These are phyloP conservation scores for Ectropis grisescens DNA, from an alignment of 1,140 invertebrate species.

Conservation along the genomic window DNA sequence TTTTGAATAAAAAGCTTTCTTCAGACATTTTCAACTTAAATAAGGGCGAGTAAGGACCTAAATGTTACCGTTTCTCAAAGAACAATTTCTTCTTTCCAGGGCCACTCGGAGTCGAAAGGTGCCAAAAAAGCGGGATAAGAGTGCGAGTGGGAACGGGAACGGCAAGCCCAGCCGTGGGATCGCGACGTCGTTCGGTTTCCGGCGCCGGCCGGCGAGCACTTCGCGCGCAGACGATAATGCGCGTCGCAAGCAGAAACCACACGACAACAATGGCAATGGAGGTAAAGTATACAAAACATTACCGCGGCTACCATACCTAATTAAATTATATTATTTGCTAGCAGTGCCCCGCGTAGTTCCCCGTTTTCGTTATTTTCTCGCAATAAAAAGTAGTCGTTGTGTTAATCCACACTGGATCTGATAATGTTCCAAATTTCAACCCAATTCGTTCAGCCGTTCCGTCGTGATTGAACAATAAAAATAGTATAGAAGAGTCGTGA, in stretches of 20 bases:
- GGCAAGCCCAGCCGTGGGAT: constrained; percentile 71
- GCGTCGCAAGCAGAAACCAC: constrained; percentile 38
- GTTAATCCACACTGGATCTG: no score
- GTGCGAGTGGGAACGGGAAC: constrained; percentile 49
- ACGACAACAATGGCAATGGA: constrained; percentile 67
- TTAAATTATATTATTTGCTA: neutral
- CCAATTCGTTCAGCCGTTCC: no score
- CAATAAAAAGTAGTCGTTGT: no score
- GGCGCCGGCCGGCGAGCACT: constrained; percentile 70
- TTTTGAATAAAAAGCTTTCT: no score
- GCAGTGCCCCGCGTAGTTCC: no score
- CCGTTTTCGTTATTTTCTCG: no score
- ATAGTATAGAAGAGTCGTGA: no score
- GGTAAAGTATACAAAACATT: constrained; percentile 25
- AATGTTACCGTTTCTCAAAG: neutral
- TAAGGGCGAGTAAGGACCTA: no score
- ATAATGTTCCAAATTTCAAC: no score
- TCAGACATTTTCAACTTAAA: no score
- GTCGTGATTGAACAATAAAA: no score
- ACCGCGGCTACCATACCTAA: neutral
- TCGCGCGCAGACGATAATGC: constrained; percentile 64
- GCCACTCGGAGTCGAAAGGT: constrained; percentile 71
- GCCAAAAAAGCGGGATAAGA: constrained; percentile 70
- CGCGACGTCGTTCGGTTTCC: constrained; percentile 79
- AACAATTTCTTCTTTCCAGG: constrained; percentile 26